Evolutionary conservation across 1,140 invertebrate species (phyloP).

Genomic region (Heliconius hewitsoni): DNA sequence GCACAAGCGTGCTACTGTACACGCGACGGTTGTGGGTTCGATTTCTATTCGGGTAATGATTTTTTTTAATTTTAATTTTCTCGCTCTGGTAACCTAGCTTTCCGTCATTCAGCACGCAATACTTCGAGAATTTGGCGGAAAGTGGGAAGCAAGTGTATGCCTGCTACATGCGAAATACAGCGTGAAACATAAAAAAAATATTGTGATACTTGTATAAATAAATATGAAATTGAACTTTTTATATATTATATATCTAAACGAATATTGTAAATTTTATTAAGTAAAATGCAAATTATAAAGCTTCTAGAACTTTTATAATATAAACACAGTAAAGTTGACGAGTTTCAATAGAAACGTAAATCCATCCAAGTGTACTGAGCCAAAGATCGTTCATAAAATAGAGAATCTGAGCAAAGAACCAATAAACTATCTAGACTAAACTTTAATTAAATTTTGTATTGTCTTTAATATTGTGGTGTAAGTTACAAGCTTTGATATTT

Average conservation of each 20-base stretch:
- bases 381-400: slow-evolving; percentile 51
- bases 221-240: too few species aligned
- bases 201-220: too few species aligned
- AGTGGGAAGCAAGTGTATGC: too few species aligned
- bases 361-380: slow-evolving; percentile 35
- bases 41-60: too few species aligned
- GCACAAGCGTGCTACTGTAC: too few species aligned
- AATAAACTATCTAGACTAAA: slow-evolving; percentile 61
- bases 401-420: slow-evolving; percentile 55
- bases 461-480: slow-evolving; percentile 43
- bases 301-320: not conserved
- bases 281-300: not conserved
- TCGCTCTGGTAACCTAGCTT: too few species aligned
- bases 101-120: too few species aligned
- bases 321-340: not conserved
- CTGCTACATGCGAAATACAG: too few species aligned
- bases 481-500: not conserved
- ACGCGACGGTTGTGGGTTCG: too few species aligned
- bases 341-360: slow-evolving; percentile 4
- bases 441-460: slow-evolving; percentile 67
- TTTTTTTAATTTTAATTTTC: too few species aligned
- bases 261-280: not conserved
- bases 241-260: not conserved
- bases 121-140: too few species aligned
- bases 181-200: too few species aligned